Percentiles rank a stretch among this genome's conserved stretches.
These are phyloP conservation scores for Pemphredon lugubris DNA, from an alignment of 2,888 invertebrate species.

Conservation along the genomic window DNA sequence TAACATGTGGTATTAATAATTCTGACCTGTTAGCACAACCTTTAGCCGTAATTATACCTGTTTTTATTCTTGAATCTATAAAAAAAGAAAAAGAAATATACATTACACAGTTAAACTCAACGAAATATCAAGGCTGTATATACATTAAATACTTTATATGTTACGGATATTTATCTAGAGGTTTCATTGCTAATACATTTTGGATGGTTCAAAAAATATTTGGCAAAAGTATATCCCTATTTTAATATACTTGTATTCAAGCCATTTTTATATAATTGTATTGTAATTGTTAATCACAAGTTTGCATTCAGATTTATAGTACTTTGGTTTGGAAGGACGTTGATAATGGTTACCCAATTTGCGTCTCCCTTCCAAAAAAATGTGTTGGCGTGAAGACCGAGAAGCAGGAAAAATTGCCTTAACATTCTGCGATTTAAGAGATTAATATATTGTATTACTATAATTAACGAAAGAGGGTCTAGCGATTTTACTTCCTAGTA, in stretches of 20 bases:
- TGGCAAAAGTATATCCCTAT: conserved; percentile 43
- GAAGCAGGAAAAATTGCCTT: no score
- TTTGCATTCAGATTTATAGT: conserved; percentile 20
- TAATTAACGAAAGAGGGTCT: no score
- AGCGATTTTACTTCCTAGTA: no score
- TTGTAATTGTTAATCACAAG: conserved; percentile 22
- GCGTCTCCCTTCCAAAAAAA: no score
- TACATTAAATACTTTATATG: conserved; percentile 56
- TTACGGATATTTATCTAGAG: conserved; percentile 46
- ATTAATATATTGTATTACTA: no score
- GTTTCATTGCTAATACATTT: conserved; percentile 13
- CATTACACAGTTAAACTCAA: conserved; percentile 31
- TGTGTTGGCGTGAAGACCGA: no score
- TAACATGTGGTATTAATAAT: conserved; percentile 27
- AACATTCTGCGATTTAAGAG: no score
- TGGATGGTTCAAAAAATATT: conserved; percentile 1
- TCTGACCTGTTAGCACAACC: conserved; percentile 19
- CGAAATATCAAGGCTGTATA: conserved; percentile 36
- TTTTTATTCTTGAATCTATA: conserved; percentile 41
- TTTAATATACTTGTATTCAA: conserved; percentile 52
- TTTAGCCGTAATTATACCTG: conserved; percentile 28
- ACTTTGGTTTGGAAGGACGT: no score
- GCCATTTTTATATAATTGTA: conserved; percentile 24
- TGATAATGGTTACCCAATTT: no score
- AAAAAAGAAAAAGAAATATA: conserved; percentile 29